Conservation (phyloP, 2,888 invertebrate genomes). For the Pseudococcus longispinus region DNA sequence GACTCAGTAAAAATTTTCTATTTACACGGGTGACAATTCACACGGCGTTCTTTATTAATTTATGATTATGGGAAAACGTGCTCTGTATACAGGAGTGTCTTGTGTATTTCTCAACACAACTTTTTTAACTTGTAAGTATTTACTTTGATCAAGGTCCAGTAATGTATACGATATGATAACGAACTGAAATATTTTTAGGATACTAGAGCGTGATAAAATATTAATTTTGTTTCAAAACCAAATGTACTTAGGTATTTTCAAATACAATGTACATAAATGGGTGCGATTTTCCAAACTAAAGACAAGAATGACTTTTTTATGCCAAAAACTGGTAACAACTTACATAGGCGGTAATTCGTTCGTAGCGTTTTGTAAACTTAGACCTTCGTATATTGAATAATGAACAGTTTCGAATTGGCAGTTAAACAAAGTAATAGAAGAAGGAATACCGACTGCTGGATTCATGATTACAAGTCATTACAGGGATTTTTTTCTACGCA, state of each 20-base stretch:
- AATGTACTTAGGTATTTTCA: too few relatives aligned
- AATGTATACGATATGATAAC: not conserved
- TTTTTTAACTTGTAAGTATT: not conserved
- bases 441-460: not conserved
- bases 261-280: too few relatives aligned
- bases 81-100: not conserved
- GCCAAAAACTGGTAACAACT: not conserved
- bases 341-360: not conserved
- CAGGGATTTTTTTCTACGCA: not conserved
- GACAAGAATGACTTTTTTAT: not conserved
- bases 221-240: not conserved
- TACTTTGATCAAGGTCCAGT: slow-evolving; percentile 15
- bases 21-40: slow-evolving; percentile 29
- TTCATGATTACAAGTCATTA: slow-evolving; percentile 30
- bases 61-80: slow-evolving; percentile 17
- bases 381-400: not conserved
- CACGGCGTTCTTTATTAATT: slow-evolving; percentile 14
- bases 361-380: not conserved
- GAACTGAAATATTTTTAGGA: not conserved
- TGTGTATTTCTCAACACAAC: slow-evolving; percentile 7
- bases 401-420: not conserved
- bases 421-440: not conserved
- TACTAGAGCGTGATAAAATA: not conserved
- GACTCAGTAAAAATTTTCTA: not conserved
- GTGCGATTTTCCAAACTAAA: not conserved